Base-by-base conservation (phyloP, 2,888 invertebrate genomes). In the Tenthredo mesomela region DNA sequence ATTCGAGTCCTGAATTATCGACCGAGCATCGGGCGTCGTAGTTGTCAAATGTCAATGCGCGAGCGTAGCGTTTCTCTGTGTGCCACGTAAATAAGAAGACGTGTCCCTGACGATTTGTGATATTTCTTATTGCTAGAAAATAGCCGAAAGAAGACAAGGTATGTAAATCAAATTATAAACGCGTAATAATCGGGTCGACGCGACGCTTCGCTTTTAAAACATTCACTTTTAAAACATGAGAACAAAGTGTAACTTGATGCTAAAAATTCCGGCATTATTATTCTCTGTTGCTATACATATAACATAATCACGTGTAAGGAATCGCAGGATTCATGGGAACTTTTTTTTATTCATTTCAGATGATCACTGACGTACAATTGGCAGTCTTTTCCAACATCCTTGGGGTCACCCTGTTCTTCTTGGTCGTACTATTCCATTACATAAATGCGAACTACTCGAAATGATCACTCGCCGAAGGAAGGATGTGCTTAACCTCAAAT, bases 401-500 rank as follows among this genome's bases (percentile, higher is more conserved):
- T 88, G 99, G 99, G 87, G 98, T 99, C 2, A 97, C 97, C 0
- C 94, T 98, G 61, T 98, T 99, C 91, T 95, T 99, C 82, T 94
- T 99, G 89, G 99, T 99, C n/a, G 98, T 99, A 78, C 94, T 99
- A 1, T 99, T 98, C 93, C 99, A 99, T 92, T 99, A 99, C 92
- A 98, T 99, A 84, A 97, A 97, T 88, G 98, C 98, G 0, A 98
- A 97, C 92, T 96, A 96, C 91, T 94, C 95, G 0, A 96, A 95
- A 93, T 95, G 40, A 29, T 29, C 7, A 9, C 25, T 7, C 61
- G 40, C 37, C 3, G 70, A 67, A 33, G 29, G 82, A 61, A 61
- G 61, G 40, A 58, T 18, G 61, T 2, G 25, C 82, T 15, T 82
- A 82, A 82, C 82, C 82, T 82, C 82, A 43, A 82, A 82, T 61